Evolutionary conservation across 1,140 invertebrate species (phyloP).

Genomic region (Drosophila neocordata): DNA sequence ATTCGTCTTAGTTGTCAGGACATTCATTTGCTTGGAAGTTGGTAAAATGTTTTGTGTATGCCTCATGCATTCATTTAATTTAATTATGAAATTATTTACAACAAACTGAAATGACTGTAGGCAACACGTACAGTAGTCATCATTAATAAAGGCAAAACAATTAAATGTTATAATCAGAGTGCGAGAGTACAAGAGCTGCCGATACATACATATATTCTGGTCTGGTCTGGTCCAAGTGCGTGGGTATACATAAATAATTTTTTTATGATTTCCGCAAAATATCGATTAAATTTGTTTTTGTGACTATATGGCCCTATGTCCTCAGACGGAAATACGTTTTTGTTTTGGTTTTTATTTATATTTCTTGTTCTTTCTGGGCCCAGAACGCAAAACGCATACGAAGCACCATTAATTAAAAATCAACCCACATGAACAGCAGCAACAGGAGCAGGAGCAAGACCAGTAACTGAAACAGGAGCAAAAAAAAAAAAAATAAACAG

Average conservation of each 20-base stretch:
- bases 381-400: constrained; percentile 61
- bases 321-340: constrained; percentile 27
- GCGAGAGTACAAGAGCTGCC: constrained; percentile 7
- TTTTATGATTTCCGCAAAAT: constrained; percentile 67
- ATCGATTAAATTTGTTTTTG: constrained; percentile 66
- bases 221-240: constrained; percentile 30
- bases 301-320: constrained; percentile 11
- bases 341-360: background rate
- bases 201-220: too few relatives aligned
- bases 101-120: constrained; percentile 5
- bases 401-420: constrained; percentile 74
- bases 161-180: constrained; percentile 59
- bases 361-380: constrained; percentile 29
- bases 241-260: constrained; percentile 70
- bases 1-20: constrained; percentile 44
- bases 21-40: constrained; percentile 48
- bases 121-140: constrained; percentile 46
- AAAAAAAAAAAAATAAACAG: constrained; percentile 8
- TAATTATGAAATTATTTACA: constrained; percentile 64
- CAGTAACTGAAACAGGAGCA: constrained; percentile 5
- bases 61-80: constrained; percentile 45
- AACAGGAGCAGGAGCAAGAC: constrained; percentile 12
- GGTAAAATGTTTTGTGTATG: constrained; percentile 36
- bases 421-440: constrained; percentile 57
- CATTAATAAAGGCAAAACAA: constrained; percentile 60